A percentile compares a stretch with the other conserved stretches of the same genome.
Conservation (phyloP, 1,140 invertebrate species). For the Ips typographus region DNA sequence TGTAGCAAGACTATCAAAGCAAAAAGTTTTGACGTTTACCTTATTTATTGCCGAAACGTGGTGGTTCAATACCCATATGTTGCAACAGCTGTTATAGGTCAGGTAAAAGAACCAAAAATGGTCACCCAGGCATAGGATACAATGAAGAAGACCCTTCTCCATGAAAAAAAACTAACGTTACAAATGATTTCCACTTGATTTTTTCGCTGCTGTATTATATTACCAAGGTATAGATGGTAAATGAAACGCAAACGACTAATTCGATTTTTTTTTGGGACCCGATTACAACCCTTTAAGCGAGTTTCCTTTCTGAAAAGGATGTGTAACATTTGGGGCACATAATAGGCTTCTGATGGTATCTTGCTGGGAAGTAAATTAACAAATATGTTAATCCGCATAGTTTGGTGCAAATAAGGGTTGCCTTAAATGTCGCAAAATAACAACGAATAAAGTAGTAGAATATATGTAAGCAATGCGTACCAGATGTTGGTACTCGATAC, state of each 20-base stretch:
- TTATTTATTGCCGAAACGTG: constrained; percentile 29
- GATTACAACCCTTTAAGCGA: constrained; percentile 18
- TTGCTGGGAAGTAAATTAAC: constrained; percentile 15
- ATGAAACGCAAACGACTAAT: constrained; percentile 24
- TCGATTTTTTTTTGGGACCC: constrained; percentile 11
- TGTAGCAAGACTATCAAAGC: constrained; percentile 2
- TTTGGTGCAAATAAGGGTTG: not conserved
- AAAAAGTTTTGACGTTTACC: constrained; percentile 27
- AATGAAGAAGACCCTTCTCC: constrained; percentile 28
- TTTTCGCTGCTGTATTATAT: constrained; percentile 17
- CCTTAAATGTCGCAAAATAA: not conserved
- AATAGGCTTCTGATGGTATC: constrained; percentile 20
- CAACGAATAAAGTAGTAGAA: not conserved
- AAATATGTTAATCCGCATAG: not conserved
- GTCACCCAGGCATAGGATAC: not conserved
- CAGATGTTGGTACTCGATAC: constrained; percentile 15
- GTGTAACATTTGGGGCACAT: constrained; percentile 11
- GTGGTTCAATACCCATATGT: constrained; percentile 22
- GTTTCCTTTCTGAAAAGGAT: constrained; percentile 20
- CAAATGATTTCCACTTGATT: constrained; percentile 35
- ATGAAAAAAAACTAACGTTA: constrained; percentile 18
- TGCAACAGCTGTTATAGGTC: constrained; percentile 21
- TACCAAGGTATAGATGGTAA: constrained; percentile 9
- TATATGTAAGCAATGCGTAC: not conserved
- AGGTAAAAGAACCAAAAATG: constrained; percentile 20